Evolutionary conservation across 2,113 vertebrate species (phyloP).

Genomic region (Carlito syrichta): DNA sequence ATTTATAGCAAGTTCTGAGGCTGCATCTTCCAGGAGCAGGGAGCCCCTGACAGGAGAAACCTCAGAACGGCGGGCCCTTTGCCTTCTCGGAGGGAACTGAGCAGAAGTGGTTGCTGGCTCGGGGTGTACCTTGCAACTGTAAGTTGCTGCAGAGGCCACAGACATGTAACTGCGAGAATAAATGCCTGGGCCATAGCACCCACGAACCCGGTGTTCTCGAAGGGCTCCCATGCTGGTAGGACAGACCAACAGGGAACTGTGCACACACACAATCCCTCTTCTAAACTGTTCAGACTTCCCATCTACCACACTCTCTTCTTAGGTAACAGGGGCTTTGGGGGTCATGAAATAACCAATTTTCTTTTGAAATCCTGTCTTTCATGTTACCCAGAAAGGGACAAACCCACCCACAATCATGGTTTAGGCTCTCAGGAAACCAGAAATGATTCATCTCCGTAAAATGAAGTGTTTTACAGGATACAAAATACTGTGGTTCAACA

Average conservation of each 20-base stretch:
- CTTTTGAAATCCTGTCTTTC: slow-evolving; percentile 24
- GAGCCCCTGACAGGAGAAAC: not conserved
- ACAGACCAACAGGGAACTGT: fast-evolving
- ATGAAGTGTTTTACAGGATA: slow-evolving; percentile 4
- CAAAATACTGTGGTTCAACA: not conserved
- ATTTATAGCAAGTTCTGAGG: not conserved
- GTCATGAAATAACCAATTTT: slow-evolving; percentile 3
- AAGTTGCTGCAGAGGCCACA: not conserved
- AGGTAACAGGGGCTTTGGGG: not conserved
- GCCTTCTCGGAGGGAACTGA: not conserved
- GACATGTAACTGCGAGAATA: not conserved
- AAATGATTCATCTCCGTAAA: not conserved
- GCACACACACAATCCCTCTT: not conserved
- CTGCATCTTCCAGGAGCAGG: not conserved
- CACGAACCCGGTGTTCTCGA: not conserved
- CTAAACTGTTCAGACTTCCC: not conserved
- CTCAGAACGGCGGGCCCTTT: not conserved
- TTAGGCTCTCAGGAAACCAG: not conserved
- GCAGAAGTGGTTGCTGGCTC: not conserved
- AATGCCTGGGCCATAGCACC: not conserved
- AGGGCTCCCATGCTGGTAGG: not conserved
- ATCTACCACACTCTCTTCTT: not conserved
- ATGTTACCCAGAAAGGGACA: slow-evolving; percentile 7
- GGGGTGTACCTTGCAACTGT: not conserved
- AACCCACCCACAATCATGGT: not conserved